phyloP scores from a whole-genome alignment of 2,113 vertebrate genomes.

The Phocoena sinus region DNA sequence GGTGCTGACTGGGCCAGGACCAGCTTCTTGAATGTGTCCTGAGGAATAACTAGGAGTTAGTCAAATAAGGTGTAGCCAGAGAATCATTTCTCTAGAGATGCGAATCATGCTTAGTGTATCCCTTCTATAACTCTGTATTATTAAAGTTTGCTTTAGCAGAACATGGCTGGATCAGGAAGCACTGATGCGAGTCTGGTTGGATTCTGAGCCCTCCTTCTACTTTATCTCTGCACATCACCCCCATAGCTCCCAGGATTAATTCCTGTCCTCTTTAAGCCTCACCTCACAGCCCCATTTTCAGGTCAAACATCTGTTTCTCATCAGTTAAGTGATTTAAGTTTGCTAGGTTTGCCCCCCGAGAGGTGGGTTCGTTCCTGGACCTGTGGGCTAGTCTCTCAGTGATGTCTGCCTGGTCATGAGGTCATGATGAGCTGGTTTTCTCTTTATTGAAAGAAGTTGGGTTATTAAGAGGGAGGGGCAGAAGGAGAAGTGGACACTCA shows the following conservation, averaged over 20 bases:
- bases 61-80: not conserved
- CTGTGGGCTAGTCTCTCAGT: not conserved
- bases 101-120: not conserved
- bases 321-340: not conserved
- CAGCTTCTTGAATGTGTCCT: not conserved
- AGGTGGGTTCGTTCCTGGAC: not conserved
- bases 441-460: not conserved
- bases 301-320: not conserved
- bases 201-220: not conserved
- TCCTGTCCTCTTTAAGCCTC: not conserved
- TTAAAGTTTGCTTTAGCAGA: not conserved
- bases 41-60: not conserved
- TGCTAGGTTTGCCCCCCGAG: conserved; percentile 39
- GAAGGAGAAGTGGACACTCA: not conserved
- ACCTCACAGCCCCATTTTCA: not conserved
- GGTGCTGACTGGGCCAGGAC: not conserved
- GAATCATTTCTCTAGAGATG: not conserved
- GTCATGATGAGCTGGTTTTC: not conserved
- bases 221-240: not conserved
- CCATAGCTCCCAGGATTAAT: not conserved
- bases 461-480: not conserved
- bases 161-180: not conserved
- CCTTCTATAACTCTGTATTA: not conserved
- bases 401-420: not conserved
- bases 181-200: not conserved